Conservation (phyloP, 1,140 invertebrate species). For the Latrodectus geometricus region DNA sequence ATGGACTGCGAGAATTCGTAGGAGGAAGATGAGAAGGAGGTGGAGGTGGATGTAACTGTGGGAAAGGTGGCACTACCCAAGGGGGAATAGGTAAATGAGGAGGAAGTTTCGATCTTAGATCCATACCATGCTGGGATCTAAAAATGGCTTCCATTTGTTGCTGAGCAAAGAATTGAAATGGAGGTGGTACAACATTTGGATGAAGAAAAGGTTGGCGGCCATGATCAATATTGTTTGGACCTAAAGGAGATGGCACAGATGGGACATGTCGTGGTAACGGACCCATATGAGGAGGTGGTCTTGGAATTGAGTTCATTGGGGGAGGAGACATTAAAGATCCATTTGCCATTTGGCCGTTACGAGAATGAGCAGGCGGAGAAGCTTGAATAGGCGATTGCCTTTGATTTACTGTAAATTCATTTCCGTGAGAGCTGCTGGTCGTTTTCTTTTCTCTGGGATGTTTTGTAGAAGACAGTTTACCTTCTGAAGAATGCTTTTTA, state of each 20-base stretch:
- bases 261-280: slow-evolving; percentile 18
- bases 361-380: slow-evolving; percentile 20
- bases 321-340: slow-evolving; percentile 41
- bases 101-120: slow-evolving; percentile 35
- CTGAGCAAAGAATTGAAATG: slow-evolving; percentile 55
- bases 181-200: slow-evolving; percentile 17
- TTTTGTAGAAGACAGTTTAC: slow-evolving; percentile 2
- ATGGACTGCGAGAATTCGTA: slow-evolving; percentile 62
- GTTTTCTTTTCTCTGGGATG: slow-evolving; percentile 23
- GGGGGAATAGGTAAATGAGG: slow-evolving; percentile 38
- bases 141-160: slow-evolving; percentile 59
- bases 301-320: background rate
- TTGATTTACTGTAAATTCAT: background rate
- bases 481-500: slow-evolving; percentile 12
- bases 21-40: slow-evolving; percentile 66
- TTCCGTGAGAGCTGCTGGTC: background rate
- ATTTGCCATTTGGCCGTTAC: slow-evolving; percentile 23
- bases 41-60: slow-evolving; percentile 65
- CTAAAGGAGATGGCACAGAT: slow-evolving; percentile 29
- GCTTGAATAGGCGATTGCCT: slow-evolving; percentile 42
- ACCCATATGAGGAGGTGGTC: slow-evolving; percentile 3
- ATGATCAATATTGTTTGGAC: background rate
- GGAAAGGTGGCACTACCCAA: slow-evolving; percentile 42
- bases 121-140: slow-evolving; percentile 50
- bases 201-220: slow-evolving; percentile 32